Conservation (phyloP, 2,888 invertebrate genomes). For the Lasioglossum vierecki region DNA sequence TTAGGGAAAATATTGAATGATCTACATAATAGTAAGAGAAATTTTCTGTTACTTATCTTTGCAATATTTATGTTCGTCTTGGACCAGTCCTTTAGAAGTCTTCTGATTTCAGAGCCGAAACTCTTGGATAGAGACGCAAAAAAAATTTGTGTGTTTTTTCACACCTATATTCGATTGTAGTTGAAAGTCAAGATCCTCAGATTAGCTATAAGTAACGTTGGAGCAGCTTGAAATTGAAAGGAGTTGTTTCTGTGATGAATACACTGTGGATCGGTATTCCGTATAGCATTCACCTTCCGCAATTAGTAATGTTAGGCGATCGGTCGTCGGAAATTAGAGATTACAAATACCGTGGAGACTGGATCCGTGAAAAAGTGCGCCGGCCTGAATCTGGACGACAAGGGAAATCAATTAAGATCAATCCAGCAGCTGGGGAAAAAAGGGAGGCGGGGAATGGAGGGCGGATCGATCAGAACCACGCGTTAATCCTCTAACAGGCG, state of each 20-base stretch:
- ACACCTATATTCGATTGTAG: neutral
- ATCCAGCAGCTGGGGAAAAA: constrained; percentile 28
- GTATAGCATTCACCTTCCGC: neutral
- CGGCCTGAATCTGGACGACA: constrained; percentile 25
- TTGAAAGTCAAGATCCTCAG: no score
- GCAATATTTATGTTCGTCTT: no score
- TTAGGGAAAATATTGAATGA: no score
- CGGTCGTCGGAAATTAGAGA: constrained; percentile 1
- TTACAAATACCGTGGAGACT: constrained; percentile 4
- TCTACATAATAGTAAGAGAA: no score
- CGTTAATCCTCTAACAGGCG: constrained; percentile 47
- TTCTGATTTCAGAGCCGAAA: no score
- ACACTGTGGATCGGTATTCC: neutral
- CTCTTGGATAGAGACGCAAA: no score
- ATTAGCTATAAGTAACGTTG: neutral
- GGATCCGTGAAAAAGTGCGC: neutral
- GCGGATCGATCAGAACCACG: constrained; percentile 20
- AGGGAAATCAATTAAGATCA: constrained; percentile 51
- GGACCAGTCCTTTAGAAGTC: no score
- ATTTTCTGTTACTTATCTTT: no score
- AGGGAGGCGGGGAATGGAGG: neutral
- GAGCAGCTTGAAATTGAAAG: neutral
- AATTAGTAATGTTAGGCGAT: neutral
- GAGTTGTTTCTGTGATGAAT: neutral
- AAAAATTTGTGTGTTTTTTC: no score